phyloP scores from a whole-genome alignment of 30 jellyfish, hydroid and myxozoan species.

The Rhopilema esculentum region DNA sequence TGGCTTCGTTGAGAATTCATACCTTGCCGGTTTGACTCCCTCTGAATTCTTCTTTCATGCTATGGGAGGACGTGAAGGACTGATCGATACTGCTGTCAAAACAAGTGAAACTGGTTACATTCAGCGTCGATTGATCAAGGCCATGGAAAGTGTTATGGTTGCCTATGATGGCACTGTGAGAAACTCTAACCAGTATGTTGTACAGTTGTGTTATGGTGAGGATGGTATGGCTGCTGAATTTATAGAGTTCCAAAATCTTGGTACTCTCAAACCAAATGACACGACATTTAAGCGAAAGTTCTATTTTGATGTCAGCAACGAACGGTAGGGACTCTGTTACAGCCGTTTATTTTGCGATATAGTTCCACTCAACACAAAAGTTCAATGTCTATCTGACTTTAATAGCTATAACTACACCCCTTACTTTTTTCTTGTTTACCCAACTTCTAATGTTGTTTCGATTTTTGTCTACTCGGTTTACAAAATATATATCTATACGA shows the following conservation, averaged over 20 bases:
- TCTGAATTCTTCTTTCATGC: conserved; percentile 99
- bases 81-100: conserved; percentile 99
- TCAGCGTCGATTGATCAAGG: conserved; percentile 97
- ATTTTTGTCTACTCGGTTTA: too few relatives aligned
- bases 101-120: conserved; percentile 99
- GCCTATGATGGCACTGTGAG: conserved; percentile 99
- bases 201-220: conserved; percentile 96
- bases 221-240: conserved; percentile 99
- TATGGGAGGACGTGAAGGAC: conserved; percentile 99
- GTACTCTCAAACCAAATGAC: conserved; percentile 85
- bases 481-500: too few relatives aligned
- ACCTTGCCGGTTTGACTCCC: conserved; percentile 99
- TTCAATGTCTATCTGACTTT: too few relatives aligned
- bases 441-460: not conserved
- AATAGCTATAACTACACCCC: too few relatives aligned
- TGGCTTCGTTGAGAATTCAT: conserved; percentile 99
- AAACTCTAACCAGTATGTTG: conserved; percentile 93
- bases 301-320: conserved; percentile 93
- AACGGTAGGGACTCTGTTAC: conserved; percentile 78
- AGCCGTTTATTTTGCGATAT: not conserved
- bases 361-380: not conserved
- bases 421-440: too few relatives aligned
- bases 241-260: conserved; percentile 88
- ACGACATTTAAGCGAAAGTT: conserved; percentile 82
- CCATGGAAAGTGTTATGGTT: conserved; percentile 99